Conservation (phyloP, 2,113 vertebrate genomes). For the Cyanoliseus patagonus region DNA sequence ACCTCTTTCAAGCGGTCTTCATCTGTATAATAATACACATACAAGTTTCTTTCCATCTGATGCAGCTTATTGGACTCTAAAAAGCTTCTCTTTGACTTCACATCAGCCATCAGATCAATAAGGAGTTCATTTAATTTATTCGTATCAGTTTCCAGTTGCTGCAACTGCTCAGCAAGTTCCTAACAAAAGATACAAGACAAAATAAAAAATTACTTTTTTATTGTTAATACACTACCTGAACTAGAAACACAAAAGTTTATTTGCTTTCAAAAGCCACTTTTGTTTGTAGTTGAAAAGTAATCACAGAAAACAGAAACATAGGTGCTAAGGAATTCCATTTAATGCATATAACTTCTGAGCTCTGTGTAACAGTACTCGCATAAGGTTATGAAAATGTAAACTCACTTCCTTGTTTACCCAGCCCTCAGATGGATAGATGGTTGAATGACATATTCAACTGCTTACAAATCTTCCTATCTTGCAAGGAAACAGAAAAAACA, state of each 20-base stretch:
- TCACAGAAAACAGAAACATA: background rate
- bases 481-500: background rate
- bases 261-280: background rate
- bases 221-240: background rate
- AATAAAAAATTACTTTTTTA: background rate
- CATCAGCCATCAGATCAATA: slow-evolving; percentile 80
- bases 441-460: background rate
- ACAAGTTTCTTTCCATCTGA: slow-evolving; percentile 86
- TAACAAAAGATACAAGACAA: slow-evolving; percentile 54
- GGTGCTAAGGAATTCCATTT: background rate
- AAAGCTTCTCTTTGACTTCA: slow-evolving; percentile 82
- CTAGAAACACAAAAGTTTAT: background rate
- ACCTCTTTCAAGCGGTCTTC: slow-evolving; percentile 77
- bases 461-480: background rate
- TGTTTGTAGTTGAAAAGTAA: background rate
- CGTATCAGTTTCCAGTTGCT: slow-evolving; percentile 77
- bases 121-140: slow-evolving; percentile 80
- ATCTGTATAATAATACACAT: slow-evolving; percentile 86
- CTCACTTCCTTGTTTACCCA: background rate
- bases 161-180: slow-evolving; percentile 82
- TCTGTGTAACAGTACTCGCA: background rate
- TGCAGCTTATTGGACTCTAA: slow-evolving; percentile 78
- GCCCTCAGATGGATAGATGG: background rate
- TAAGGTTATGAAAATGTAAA: background rate
- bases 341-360: background rate